These are phyloP conservation scores for Ophioderma brevispina DNA, from an alignment of 35 echinoderm and acorn worm genomes.

Conservation along the genomic window DNA sequence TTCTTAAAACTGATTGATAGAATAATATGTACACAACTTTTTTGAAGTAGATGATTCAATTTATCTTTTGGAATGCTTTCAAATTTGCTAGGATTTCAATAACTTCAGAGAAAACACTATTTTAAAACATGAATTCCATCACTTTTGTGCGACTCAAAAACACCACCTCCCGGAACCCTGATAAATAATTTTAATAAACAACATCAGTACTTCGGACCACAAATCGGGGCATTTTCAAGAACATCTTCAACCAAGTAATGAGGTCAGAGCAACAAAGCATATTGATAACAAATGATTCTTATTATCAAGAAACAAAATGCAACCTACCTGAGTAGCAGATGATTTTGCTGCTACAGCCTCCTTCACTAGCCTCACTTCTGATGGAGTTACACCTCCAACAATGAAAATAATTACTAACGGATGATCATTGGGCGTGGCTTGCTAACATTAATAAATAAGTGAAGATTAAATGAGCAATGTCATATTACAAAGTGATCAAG, in stretches of 20 bases:
- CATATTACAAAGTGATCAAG: background rate
- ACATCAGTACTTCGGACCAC: background rate
- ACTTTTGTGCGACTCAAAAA: background rate
- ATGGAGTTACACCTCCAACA: conserved; percentile 84
- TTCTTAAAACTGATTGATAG: too few relatives aligned
- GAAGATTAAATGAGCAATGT: background rate
- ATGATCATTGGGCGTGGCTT: conserved; percentile 92
- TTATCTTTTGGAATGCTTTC: too few relatives aligned
- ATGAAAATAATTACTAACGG: conserved; percentile 76
- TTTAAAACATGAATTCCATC: too few relatives aligned
- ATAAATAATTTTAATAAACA: too few relatives aligned
- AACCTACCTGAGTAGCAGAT: conserved; percentile 68
- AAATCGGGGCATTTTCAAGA: background rate
- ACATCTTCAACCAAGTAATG: background rate
- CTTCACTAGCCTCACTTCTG: conserved; percentile 80
- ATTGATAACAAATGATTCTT: background rate
- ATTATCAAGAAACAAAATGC: background rate
- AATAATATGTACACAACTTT: too few relatives aligned
- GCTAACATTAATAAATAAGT: conserved; percentile 94
- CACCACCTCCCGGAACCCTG: too few relatives aligned
- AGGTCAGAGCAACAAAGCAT: background rate
- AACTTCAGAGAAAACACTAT: too few relatives aligned
- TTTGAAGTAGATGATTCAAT: too few relatives aligned
- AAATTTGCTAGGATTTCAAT: too few relatives aligned
- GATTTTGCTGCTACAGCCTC: conserved; percentile 66